These are phyloP conservation scores for Ricordea florida DNA, from an alignment of 92 coral and sea anemone species.

Conservation along the genomic window DNA sequence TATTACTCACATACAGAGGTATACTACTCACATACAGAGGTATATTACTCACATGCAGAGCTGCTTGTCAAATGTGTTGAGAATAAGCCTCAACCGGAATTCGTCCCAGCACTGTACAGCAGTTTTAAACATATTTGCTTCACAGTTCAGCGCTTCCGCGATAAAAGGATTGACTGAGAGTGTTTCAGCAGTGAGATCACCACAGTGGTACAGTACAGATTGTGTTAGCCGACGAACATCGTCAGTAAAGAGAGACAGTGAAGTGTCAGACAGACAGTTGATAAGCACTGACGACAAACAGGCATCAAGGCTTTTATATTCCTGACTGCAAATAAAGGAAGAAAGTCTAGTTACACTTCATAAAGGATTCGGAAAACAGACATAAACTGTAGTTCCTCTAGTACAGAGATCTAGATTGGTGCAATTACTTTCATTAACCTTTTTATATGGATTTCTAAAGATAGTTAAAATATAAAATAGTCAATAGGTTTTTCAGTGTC, in stretches of 20 bases:
- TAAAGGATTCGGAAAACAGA: no score
- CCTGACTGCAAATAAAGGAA: not conserved
- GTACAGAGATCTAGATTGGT: no score
- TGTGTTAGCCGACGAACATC: not conserved
- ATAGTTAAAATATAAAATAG: no score
- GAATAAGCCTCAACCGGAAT: conserved; percentile 7
- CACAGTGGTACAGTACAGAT: conserved; percentile 12
- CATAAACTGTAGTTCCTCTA: no score
- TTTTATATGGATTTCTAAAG: no score
- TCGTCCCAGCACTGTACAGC: conserved; percentile 19
- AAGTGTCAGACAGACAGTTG: not conserved
- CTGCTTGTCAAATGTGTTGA: conserved; percentile 5
- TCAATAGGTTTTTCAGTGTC: no score
- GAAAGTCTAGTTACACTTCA: no score
- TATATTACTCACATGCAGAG: conserved; percentile 37
- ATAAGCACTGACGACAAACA: not conserved
- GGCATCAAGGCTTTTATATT: not conserved
- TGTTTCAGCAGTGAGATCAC: not conserved
- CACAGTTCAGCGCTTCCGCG: not conserved
- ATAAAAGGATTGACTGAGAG: not conserved
- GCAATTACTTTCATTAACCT: no score
- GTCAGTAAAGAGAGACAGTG: not conserved
- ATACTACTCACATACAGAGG: no score
- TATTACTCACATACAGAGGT: no score
- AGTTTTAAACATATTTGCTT: conserved; percentile 1